Evolutionary conservation across 2,113 vertebrate species (phyloP).

Genomic region (Protomyctophum bolini): DNA sequence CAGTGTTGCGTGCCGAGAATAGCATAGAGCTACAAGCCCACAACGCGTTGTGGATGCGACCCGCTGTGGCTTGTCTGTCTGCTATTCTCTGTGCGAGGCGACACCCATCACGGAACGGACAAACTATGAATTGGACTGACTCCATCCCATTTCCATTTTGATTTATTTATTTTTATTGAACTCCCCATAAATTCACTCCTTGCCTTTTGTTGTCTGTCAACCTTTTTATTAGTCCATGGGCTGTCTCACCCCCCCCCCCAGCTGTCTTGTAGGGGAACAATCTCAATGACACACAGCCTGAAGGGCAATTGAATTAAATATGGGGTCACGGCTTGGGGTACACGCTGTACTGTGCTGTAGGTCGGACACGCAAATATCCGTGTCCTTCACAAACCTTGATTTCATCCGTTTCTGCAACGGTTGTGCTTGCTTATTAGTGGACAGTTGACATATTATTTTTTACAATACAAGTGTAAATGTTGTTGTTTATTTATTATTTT

Average conservation of each 20-base stretch:
- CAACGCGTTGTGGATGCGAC: no score
- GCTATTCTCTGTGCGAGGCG: not conserved
- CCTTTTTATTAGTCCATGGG: conserved; percentile 46
- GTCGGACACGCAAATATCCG: no score
- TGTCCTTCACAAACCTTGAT: no score
- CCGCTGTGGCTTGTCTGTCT: not conserved
- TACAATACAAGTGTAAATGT: no score
- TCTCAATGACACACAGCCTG: conserved; percentile 38
- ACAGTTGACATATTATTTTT: no score
- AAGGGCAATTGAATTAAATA: conserved; percentile 34
- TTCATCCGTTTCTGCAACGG: no score
- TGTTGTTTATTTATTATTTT: no score
- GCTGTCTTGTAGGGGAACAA: conserved; percentile 12
- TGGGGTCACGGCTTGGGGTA: not conserved
- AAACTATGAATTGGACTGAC: not conserved
- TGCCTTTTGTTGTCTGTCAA: conserved; percentile 32
- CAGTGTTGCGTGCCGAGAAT: not conserved
- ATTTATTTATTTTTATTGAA: conserved; percentile 54
- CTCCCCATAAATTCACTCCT: conserved; percentile 41
- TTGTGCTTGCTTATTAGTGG: no score
- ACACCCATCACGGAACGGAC: not conserved
- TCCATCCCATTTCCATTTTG: conserved; percentile 15
- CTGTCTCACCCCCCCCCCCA: not conserved
- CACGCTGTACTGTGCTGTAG: no score
- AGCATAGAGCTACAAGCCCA: no score